Evolutionary conservation across 2,113 vertebrate species (phyloP).

Genomic region (Verasper variegatus): DNA sequence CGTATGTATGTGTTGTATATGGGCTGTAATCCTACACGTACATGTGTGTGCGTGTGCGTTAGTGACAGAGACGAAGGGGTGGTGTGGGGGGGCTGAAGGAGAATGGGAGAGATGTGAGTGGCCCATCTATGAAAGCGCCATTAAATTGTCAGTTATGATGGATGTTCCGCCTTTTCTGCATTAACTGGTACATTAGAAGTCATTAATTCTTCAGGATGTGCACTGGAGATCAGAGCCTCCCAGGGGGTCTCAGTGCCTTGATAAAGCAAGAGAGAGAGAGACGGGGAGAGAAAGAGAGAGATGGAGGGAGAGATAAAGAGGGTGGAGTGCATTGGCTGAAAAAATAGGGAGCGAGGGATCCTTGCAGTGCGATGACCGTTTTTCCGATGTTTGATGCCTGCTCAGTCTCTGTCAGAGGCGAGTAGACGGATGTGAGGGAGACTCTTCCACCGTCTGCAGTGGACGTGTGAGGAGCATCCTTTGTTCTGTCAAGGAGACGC

Average conservation of each 20-base stretch:
- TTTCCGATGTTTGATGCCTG: constrained; percentile 36
- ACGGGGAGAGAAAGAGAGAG: constrained; percentile 17
- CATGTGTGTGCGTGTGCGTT: background rate
- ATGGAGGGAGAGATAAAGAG: constrained; percentile 60
- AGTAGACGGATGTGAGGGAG: constrained; percentile 7
- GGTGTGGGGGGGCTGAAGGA: constrained; percentile 44
- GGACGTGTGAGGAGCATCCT: constrained; percentile 32
- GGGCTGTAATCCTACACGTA: constrained; percentile 3
- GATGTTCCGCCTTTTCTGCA: constrained; percentile 83
- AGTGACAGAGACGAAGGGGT: constrained; percentile 2
- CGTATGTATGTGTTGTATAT: constrained; percentile 10
- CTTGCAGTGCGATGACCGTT: constrained; percentile 32
- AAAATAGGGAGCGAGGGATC: constrained; percentile 23
- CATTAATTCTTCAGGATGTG: constrained; percentile 86
- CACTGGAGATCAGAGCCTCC: constrained; percentile 81
- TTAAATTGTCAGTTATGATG: constrained; percentile 87
- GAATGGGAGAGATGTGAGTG: constrained; percentile 71
- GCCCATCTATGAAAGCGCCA: constrained; percentile 81
- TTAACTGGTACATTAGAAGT: constrained; percentile 87
- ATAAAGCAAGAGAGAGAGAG: constrained; percentile 50
- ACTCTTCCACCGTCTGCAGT: constrained; percentile 19
- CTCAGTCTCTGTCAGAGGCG: constrained; percentile 40
- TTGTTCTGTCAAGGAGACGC: constrained; percentile 27
- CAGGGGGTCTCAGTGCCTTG: constrained; percentile 71
- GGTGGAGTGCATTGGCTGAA: constrained; percentile 39